Percentiles rank a stretch among this genome's conserved stretches.
Evolutionary conservation across 2,888 invertebrate species (phyloP).

Genomic region (Seira ritae): DNA sequence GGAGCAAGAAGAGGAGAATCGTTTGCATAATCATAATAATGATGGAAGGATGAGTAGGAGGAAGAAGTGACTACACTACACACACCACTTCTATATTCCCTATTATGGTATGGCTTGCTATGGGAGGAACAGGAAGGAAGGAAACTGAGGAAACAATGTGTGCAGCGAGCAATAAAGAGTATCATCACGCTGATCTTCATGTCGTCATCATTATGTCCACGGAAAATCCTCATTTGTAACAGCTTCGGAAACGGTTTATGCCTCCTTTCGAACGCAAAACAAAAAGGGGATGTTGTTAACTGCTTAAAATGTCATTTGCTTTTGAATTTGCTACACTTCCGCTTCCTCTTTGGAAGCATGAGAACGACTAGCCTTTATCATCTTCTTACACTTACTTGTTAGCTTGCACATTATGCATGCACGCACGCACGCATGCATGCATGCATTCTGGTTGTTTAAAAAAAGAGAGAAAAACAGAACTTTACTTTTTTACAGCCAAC

Average conservation of each 20-base stretch:
- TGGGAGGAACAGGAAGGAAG: background rate
- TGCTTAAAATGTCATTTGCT: too few relatives aligned
- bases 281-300: background rate
- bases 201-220: background rate
- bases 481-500: too few relatives aligned
- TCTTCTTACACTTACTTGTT: too few relatives aligned
- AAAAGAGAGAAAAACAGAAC: too few relatives aligned
- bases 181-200: background rate
- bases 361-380: too few relatives aligned
- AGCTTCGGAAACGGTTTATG: background rate
- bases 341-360: too few relatives aligned
- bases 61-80: background rate
- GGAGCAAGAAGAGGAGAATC: background rate
- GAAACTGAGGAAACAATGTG: background rate
- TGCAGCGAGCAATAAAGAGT: conserved; percentile 2
- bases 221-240: background rate
- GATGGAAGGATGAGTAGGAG: background rate
- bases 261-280: background rate
- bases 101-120: too few relatives aligned
- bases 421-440: too few relatives aligned
- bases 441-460: too few relatives aligned
- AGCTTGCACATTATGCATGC: too few relatives aligned
- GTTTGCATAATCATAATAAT: conserved; percentile 11
- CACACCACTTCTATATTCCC: background rate
- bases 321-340: too few relatives aligned